These are phyloP conservation scores for Drosophila quinaria DNA, from an alignment of 2,888 invertebrate species.

Conservation along the genomic window DNA sequence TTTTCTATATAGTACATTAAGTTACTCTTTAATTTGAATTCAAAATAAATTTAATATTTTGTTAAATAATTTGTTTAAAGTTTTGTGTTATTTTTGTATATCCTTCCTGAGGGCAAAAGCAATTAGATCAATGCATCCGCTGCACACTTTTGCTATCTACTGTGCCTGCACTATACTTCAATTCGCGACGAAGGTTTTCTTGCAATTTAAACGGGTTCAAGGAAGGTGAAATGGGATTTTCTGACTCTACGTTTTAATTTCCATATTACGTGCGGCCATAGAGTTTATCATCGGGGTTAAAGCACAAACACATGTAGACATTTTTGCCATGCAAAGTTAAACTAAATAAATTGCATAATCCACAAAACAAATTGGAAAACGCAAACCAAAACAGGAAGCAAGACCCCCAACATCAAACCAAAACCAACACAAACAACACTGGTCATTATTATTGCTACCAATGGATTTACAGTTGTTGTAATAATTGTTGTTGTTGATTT, in stretches of 20 bases:
- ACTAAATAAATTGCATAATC: constrained; percentile 71
- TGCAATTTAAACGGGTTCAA: constrained; percentile 4
- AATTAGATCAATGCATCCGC: constrained; percentile 58
- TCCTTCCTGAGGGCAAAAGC: constrained; percentile 43
- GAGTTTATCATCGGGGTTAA: constrained; percentile 74
- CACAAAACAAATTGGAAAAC: constrained; percentile 72
- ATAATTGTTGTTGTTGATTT: constrained; percentile 21
- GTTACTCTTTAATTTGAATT: no score
- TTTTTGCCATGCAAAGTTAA: constrained; percentile 57
- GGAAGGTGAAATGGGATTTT: background rate
- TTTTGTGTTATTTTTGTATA: background rate
- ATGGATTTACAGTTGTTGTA: constrained; percentile 35
- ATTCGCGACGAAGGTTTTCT: constrained; percentile 8
- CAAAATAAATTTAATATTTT: no score
- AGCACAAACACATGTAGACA: constrained; percentile 36
- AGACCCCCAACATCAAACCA: constrained; percentile 15
- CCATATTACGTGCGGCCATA: constrained; percentile 79
- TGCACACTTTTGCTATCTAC: constrained; percentile 28
- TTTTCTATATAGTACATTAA: no score
- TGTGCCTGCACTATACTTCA: constrained; percentile 2
- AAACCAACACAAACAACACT: constrained; percentile 36
- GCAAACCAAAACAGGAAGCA: constrained; percentile 54
- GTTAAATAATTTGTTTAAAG: no score
- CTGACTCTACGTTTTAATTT: constrained; percentile 66
- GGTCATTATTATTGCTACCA: constrained; percentile 56